Evolutionary conservation across 2,113 vertebrate species (phyloP).

Genomic region (Crotophaga sulcirostris): DNA sequence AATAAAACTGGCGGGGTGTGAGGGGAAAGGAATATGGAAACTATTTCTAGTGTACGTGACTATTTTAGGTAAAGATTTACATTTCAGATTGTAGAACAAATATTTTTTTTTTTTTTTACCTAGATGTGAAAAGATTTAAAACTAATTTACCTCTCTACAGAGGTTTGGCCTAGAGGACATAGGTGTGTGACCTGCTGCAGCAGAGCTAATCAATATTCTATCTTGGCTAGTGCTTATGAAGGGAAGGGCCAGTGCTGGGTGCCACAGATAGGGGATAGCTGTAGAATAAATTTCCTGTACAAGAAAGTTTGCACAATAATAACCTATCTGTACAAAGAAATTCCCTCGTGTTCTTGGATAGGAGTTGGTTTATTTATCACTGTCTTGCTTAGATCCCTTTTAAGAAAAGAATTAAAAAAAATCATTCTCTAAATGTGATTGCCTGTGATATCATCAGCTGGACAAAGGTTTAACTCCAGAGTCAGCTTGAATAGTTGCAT

Average conservation of each 20-base stretch:
- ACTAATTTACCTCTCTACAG: not conserved
- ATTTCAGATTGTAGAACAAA: not conserved
- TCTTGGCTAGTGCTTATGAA: not conserved
- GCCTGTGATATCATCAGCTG: fast-evolving
- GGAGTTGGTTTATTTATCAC: not conserved
- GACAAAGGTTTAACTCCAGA: not conserved
- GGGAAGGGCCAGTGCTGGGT: not conserved
- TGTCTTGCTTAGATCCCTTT: not conserved
- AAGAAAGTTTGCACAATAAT: not conserved
- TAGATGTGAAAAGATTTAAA: not conserved
- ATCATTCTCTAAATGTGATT: not conserved
- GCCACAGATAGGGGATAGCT: fast-evolving
- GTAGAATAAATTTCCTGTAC: fast-evolving
- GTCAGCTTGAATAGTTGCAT: not conserved
- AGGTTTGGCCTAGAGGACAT: not conserved
- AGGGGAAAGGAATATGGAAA: not conserved
- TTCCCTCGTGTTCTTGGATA: not conserved
- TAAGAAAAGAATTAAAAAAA: not conserved
- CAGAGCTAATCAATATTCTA: fast-evolving
- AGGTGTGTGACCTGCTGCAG: not conserved
- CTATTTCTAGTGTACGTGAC: not conserved
- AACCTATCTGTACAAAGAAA: not conserved
- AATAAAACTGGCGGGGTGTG: not conserved
- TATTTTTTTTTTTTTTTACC: not conserved
- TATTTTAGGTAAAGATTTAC: not conserved